Evolutionary conservation across 2,888 invertebrate species (phyloP).

Genomic region (Rhagium mordax): DNA sequence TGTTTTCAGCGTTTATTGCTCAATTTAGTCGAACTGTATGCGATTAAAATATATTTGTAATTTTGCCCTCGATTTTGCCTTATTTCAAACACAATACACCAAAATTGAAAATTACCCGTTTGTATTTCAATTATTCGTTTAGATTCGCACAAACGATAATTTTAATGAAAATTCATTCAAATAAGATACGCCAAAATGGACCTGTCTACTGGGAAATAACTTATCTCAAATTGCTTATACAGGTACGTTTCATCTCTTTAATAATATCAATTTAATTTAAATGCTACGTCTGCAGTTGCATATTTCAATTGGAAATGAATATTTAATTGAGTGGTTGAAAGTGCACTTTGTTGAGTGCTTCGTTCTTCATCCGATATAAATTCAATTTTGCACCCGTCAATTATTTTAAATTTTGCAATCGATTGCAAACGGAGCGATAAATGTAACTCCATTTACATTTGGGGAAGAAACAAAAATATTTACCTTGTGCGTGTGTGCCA

Average conservation of each 20-base stretch:
- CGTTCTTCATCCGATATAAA: too few relatives aligned
- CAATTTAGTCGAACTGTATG: too few relatives aligned
- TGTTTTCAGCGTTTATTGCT: too few relatives aligned
- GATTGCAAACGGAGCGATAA: too few relatives aligned
- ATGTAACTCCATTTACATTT: too few relatives aligned
- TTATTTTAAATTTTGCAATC: too few relatives aligned
- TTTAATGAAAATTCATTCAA: neutral
- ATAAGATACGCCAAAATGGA: neutral
- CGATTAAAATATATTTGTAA: too few relatives aligned
- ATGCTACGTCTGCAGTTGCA: neutral
- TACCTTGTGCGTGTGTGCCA: too few relatives aligned
- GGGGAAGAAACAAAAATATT: too few relatives aligned
- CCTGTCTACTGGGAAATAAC: neutral
- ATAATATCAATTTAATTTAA: neutral
- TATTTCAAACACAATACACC: too few relatives aligned
- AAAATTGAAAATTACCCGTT: neutral
- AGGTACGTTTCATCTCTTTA: neutral
- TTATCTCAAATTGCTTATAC: neutral
- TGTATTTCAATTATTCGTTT: neutral
- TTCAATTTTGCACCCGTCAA: too few relatives aligned
- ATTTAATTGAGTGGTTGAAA: neutral
- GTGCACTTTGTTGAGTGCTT: neutral
- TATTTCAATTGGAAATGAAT: neutral
- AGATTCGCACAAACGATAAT: neutral
- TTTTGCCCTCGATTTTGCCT: too few relatives aligned